Evolutionary conservation across 2,888 invertebrate genomes (phyloP), one percentile per base, ranked within the genome.

Genomic region (Melanostoma scalare): DNA sequence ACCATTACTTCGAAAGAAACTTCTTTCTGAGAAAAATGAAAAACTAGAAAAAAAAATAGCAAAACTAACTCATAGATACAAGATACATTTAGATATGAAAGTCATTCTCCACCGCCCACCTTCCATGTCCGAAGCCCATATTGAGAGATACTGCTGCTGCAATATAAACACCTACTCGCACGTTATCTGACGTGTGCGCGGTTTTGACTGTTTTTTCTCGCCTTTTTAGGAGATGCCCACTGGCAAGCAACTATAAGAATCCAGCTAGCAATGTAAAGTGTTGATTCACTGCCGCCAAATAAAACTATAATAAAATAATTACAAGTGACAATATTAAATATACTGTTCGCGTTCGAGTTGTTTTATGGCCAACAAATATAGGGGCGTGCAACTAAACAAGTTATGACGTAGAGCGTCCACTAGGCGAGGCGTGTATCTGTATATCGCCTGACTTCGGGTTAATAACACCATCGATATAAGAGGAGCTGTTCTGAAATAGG

Each of bases 181-280:
- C 38, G 71, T 44, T 38, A 75, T 69, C 56, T 56, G 69, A 65
- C 69, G 74, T 80, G 69, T 58, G 65, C 58, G 60, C 44, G 58
- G 65, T 10, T 77, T 67, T 31, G 63, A 72, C 67, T 42, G 71
- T 71, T 58, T 63, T 75, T 38, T 65, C 65, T 67, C 10, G 55
- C 81, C 81, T 77, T 81, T 56, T 81, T 77, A 72, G 81, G 77
- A 60, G 50, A 42, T 81, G 72, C 77, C 72, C 72, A 72, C 81
- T 67, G 50, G 9, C 9, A 4, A 10, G 3, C n/a, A 46, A 10
- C 44, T 46, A 3, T 44, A n/a, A 56, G 61, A 35, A 36, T 42
- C 31, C 44, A 10, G n/a, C 20, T 6, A 8, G 10, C 31, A 48
- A 9, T n/a, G 35, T 55, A 9, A 10, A 10, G 44, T n/a, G 53